Base-by-base conservation (phyloP, 2,113 vertebrate species). In the Microcebus griseorufus region DNA sequence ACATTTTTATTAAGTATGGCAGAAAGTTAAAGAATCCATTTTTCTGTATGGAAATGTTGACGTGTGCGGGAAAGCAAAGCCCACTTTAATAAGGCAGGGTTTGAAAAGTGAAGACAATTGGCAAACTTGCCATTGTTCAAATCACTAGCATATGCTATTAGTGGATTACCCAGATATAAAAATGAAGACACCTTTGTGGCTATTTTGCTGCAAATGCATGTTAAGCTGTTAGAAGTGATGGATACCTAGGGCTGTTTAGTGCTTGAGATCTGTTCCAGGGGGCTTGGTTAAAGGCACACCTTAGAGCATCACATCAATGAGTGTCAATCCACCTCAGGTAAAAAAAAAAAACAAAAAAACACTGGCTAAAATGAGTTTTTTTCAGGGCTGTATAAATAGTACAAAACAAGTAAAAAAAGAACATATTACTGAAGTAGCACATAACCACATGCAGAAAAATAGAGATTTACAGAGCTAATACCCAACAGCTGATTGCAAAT, bases 81-180 rank as follows among this genome's bases (percentile, higher is more conserved):
- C 55, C 95, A 79, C 93, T 94, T 97, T 91, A 80, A 92, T 86
- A 79, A 87, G 93, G 93, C 75, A 80, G 51, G 14, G 60, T 86
- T 60, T 96, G 60, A 72, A 75, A 96, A 97, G 96, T 25, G 29
- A 97, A 98, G 95, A 86, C 51, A 97, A 86, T 95, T 95, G 95
- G 89, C 89, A 97, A 97, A 86, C n/a, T 51, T n/a, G 55, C 86
- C 34, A 37, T 82, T 95, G 37, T 93, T 80, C 62, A 95, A 42
- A 62, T 92, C 78, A 89, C 88, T 96, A 97, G 84, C 90, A 96
- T 96, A 72, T 70, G 20, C 5, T 58, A 64, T 97, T 97, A 95
- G 78, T 86, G 73, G 73, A 96, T 96, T 91, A 89, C 27, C 42
- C 14, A 1, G 81, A 95, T 76, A 94, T 62, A 82, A 88, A 96